Evolutionary conservation across 1,140 invertebrate genomes (phyloP).

Genomic region (Drosophila teissieri): DNA sequence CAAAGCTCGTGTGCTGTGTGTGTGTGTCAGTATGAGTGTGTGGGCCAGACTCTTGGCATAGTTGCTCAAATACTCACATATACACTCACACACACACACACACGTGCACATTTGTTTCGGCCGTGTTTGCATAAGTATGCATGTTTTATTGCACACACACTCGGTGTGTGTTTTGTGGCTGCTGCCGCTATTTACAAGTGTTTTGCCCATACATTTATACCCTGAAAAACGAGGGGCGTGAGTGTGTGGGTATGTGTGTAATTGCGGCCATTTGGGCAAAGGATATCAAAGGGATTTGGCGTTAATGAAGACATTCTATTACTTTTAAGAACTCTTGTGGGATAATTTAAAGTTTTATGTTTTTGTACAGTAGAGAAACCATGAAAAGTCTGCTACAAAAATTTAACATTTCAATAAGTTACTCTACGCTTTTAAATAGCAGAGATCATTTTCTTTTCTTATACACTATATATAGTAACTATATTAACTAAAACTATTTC

Average conservation of each 20-base stretch:
- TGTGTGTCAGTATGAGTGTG: conserved; percentile 4
- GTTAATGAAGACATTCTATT: not conserved
- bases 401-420: too few relatives aligned
- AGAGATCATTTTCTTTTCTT: too few relatives aligned
- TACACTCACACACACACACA: not conserved
- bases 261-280: not conserved
- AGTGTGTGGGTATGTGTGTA: not conserved
- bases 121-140: conserved; percentile 67
- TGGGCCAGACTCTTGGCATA: conserved; percentile 59
- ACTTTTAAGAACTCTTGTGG: too few relatives aligned
- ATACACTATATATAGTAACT: too few relatives aligned
- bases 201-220: conserved; percentile 52
- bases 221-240: not conserved
- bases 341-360: too few relatives aligned
- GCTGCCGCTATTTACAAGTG: conserved; percentile 77
- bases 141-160: conserved; percentile 78
- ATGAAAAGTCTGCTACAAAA: too few relatives aligned
- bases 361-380: too few relatives aligned
- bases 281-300: not conserved
- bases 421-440: too few relatives aligned
- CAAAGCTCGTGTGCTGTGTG: not conserved
- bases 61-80: conserved; percentile 36
- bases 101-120: conserved; percentile 1
- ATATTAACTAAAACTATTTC: too few relatives aligned
- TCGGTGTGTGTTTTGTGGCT: conserved; percentile 73